Evolutionary conservation across 2,113 vertebrate genomes (phyloP).

Genomic region (Colius striatus): DNA sequence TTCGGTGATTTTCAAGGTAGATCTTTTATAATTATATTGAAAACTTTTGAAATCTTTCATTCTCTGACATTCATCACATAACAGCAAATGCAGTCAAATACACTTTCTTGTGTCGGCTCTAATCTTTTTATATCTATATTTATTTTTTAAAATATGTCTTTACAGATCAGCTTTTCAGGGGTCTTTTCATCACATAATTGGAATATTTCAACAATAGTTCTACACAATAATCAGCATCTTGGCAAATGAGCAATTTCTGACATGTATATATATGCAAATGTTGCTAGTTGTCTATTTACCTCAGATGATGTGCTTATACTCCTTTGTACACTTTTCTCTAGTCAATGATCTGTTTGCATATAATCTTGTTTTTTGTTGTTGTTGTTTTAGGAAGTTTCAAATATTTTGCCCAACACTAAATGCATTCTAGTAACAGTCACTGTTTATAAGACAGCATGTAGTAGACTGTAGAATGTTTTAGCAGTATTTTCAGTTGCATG

Average conservation of each 20-base stretch:
- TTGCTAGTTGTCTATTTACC: background rate
- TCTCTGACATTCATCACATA: background rate
- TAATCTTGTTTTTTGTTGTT: background rate
- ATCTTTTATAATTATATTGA: background rate
- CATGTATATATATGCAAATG: background rate
- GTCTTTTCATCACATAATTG: background rate
- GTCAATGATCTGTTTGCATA: background rate
- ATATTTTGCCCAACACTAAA: background rate
- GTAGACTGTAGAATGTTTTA: background rate
- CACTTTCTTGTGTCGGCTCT: background rate
- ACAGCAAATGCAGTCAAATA: background rate
- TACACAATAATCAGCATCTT: background rate
- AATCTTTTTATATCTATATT: background rate
- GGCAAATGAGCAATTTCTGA: background rate
- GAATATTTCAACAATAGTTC: background rate
- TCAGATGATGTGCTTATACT: background rate
- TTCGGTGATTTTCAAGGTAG: background rate
- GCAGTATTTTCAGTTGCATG: background rate
- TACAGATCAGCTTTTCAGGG: background rate
- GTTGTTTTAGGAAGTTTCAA: background rate
- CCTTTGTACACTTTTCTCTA: background rate
- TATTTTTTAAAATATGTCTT: background rate
- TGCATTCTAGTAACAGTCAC: background rate
- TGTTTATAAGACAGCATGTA: background rate
- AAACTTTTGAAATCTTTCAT: background rate